Percentiles rank a stretch among this genome's conserved stretches.
Conservation (phyloP, 2,113 vertebrate species). For the Caretta caretta region DNA sequence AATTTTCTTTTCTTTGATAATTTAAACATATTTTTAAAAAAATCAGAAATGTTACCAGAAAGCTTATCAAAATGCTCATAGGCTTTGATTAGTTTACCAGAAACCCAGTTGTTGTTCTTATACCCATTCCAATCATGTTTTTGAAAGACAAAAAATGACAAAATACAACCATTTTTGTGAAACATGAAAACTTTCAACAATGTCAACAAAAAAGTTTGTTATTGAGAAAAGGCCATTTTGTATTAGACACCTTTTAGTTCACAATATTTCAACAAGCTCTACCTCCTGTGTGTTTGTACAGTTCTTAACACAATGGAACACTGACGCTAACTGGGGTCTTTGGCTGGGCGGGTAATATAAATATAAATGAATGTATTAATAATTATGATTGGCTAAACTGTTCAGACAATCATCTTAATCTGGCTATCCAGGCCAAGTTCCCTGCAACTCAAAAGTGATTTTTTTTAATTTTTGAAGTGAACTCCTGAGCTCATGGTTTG, state of each 20-base stretch:
- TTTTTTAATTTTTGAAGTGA: neutral
- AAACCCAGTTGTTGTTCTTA: no score
- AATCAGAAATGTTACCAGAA: no score
- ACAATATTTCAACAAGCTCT: neutral
- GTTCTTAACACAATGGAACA: rapidly evolving
- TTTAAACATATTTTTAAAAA: no score
- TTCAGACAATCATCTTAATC: neutral
- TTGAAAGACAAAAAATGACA: neutral
- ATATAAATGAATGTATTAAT: neutral
- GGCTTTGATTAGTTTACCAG: no score
- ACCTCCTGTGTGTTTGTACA: neutral
- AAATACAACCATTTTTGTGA: neutral
- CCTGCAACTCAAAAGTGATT: neutral
- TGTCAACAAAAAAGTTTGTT: slow-evolving; percentile 5
- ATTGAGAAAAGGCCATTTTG: neutral
- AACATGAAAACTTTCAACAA: slow-evolving; percentile 45
- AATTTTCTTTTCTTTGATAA: neutral
- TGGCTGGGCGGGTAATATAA: rapidly evolving
- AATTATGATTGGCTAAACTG: rapidly evolving
- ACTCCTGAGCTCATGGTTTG: rapidly evolving
- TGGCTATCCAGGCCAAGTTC: neutral
- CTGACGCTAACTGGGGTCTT: neutral
- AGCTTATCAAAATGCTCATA: no score
- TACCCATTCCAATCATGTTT: no score
- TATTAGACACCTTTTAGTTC: neutral